Percentiles rank a stretch among this genome's conserved stretches.
Evolutionary conservation across 2,888 invertebrate genomes (phyloP).

Genomic region (Syrista parreyssii): DNA sequence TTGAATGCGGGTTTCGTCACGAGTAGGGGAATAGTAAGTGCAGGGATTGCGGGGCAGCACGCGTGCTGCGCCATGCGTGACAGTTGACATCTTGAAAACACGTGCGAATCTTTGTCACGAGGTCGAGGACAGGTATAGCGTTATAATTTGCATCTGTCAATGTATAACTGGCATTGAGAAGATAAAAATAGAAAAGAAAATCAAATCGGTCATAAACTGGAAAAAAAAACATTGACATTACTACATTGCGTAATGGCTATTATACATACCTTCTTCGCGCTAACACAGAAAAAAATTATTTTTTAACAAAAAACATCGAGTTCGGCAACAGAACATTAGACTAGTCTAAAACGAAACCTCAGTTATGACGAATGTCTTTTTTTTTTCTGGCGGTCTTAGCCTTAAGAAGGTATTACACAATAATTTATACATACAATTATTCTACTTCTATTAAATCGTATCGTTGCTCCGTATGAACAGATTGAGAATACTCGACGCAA

Average conservation of each 20-base stretch:
- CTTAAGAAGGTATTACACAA: background rate
- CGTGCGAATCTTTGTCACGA: background rate
- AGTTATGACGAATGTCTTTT: background rate
- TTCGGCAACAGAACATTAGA: background rate
- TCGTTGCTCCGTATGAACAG: background rate
- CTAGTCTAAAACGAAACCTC: background rate
- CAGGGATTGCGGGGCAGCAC: background rate
- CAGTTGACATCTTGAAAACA: background rate
- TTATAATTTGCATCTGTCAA: background rate
- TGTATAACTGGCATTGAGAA: background rate
- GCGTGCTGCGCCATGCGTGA: background rate
- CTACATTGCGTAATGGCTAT: background rate
- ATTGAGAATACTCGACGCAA: background rate
- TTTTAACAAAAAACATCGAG: background rate
- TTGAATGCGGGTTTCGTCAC: background rate
- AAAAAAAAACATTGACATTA: background rate
- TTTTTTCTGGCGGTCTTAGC: background rate
- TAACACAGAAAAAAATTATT: background rate
- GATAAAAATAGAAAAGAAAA: background rate
- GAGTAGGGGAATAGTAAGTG: background rate
- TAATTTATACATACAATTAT: background rate
- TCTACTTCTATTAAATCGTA: background rate
- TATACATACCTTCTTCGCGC: background rate
- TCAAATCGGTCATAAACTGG: background rate
- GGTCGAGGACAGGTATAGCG: background rate